Evolutionary conservation across 1,140 invertebrate species (phyloP), one percentile per base, ranked within the genome.

Genomic region (Parasteatoda tepidariorum): DNA sequence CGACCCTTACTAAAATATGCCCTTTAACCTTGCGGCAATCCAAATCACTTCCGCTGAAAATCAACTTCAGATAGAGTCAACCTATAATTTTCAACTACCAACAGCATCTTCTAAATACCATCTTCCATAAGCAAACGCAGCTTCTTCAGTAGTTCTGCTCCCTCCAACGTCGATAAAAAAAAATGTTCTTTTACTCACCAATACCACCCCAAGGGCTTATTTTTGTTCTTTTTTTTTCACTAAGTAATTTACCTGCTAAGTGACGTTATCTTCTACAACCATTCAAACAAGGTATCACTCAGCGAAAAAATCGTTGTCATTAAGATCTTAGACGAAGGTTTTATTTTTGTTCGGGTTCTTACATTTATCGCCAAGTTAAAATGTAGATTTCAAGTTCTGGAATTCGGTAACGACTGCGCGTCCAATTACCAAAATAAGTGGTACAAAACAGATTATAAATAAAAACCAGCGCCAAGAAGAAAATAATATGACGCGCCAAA

Each of bases 31-130:
- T 48, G 57, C 33, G 41, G 33, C 33, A 26, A 9, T 48, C 26
- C 24, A 70, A 78, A 78, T 54, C 74, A 78, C 74, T 78, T 78
- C 74, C 74, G 74, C 59, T 54, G 61, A 41, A 70, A 26, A 78
- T 64, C 24, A 30, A n/a, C 28, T 26, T 34, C 38, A 30, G 34
- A 15, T 61, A 38, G 26, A 13, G 13, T 4, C 26, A 66, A 34
- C 61, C 74, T 78, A 66, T 78, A 78, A 78, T 78, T 66, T 78
- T 66, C 38, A 64, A 15, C n/a, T 26, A 66, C 48, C 61, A 48
- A 66, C 28, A 41, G 38, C 2, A 34, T 9, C 71, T 34, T 55
- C 33, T 55, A 41, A 71, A 71, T 26, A 13, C 30, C n/a, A 30
- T 57, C 24, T 62, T 64, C 61, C 59, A n/a, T 33, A 30, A 41